Conservation (phyloP, 2,888 invertebrate genomes). For the Dynastes grantii region DNA sequence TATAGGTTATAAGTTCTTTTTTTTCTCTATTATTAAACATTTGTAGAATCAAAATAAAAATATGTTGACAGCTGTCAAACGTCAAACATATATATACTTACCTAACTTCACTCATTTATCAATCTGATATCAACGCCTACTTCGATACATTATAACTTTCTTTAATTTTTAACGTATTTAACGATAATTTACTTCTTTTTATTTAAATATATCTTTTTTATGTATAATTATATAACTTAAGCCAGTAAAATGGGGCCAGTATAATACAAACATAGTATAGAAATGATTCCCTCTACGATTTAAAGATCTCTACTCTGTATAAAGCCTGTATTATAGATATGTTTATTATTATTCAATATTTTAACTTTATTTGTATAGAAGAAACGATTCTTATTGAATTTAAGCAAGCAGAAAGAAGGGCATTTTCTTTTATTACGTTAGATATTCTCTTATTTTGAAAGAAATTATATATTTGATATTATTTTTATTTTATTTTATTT, state of each 20-base stretch:
- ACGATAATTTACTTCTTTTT: neutral
- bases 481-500: constrained; percentile 20
- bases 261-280: constrained; percentile 27
- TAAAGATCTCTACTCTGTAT: constrained; percentile 48
- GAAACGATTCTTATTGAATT: too few relatives aligned
- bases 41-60: too few relatives aligned
- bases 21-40: neutral
- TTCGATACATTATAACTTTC: too few relatives aligned
- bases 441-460: neutral
- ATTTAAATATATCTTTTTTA: constrained; percentile 5
- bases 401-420: neutral
- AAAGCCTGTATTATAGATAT: constrained; percentile 30
- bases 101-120: too few relatives aligned
- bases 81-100: too few relatives aligned
- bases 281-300: constrained; percentile 35
- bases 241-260: constrained; percentile 51
- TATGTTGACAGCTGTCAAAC: too few relatives aligned
- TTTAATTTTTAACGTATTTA: constrained; percentile 6
- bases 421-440: neutral
- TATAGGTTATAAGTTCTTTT: constrained; percentile 38
- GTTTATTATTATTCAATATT: constrained; percentile 13
- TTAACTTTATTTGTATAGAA: constrained; percentile 4
- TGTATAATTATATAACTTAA: constrained; percentile 38
- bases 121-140: too few relatives aligned
- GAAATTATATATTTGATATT: constrained; percentile 9